These are phyloP conservation scores for Thoracochromis brauschi DNA, from an alignment of 2,113 vertebrate genomes.

Conservation along the genomic window DNA sequence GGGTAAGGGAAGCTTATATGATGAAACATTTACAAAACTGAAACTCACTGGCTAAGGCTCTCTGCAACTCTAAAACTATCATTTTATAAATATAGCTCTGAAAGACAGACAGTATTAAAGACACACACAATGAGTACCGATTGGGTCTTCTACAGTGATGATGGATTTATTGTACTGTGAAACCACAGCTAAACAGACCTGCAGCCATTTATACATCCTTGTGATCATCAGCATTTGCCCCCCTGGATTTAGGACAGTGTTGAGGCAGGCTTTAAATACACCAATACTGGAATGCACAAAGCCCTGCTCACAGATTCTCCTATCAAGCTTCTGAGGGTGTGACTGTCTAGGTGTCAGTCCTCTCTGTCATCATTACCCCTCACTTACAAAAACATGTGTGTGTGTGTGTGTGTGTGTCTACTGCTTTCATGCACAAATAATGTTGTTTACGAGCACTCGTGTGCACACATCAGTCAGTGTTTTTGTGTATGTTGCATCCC, in stretches of 20 bases:
- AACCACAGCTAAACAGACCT: background rate
- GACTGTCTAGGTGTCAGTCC: background rate
- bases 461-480: slow-evolving; percentile 28
- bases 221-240: slow-evolving; percentile 8
- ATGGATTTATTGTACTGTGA: background rate
- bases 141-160: background rate
- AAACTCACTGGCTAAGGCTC: slow-evolving; percentile 1
- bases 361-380: slow-evolving; percentile 24
- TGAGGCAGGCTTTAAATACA: slow-evolving; percentile 1
- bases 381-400: background rate
- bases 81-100: slow-evolving; percentile 6
- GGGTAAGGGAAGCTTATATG: background rate
- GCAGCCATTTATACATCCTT: background rate
- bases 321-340: background rate
- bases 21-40: slow-evolving; percentile 24
- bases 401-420: background rate
- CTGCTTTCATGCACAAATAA: background rate
- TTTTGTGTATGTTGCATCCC: slow-evolving; percentile 24
- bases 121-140: background rate
- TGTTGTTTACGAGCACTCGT: slow-evolving; percentile 6
- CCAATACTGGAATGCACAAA: slow-evolving; percentile 10
- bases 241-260: slow-evolving; percentile 5
- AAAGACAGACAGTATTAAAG: background rate
- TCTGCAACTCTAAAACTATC: background rate
- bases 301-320: background rate